phyloP scores from a whole-genome alignment of 2,888 invertebrate species.

The Timandra comae region DNA sequence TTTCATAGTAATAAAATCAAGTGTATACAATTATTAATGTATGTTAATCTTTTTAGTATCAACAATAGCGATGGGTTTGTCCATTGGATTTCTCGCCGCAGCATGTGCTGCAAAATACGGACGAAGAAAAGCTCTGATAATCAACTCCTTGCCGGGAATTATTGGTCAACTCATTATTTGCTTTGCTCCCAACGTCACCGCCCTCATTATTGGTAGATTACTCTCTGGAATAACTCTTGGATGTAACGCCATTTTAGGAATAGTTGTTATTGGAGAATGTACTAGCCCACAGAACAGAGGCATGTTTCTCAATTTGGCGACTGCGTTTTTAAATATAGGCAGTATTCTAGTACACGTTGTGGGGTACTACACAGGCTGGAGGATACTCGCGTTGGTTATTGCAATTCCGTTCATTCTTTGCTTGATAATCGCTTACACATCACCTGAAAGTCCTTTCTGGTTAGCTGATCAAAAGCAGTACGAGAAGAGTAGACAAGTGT shows the following conservation, averaged over 20 bases:
- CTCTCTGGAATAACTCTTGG: conserved; percentile 25
- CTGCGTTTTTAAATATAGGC: conserved; percentile 18
- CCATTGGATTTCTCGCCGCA: background rate
- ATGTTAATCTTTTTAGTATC: too few relatives aligned
- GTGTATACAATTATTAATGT: conserved; percentile 1
- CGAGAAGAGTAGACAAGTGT: conserved; percentile 22
- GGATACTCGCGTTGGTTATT: conserved; percentile 24
- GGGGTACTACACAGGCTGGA: conserved; percentile 26
- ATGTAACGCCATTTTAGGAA: conserved; percentile 21
- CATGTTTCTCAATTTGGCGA: conserved; percentile 26
- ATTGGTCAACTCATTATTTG: conserved; percentile 26
- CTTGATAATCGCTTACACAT: conserved; percentile 19
- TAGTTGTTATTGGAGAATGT: conserved; percentile 29
- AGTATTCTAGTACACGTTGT: conserved; percentile 23
- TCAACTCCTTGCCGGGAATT: conserved; percentile 14
- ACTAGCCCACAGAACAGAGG: conserved; percentile 26
- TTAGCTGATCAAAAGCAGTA: conserved; percentile 20
- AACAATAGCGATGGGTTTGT: conserved; percentile 7
- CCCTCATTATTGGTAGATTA: conserved; percentile 27
- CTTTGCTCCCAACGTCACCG: conserved; percentile 22
- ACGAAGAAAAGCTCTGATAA: conserved; percentile 5
- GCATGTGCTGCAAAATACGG: conserved; percentile 4
- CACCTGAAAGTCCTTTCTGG: conserved; percentile 32
- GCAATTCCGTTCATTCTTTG: conserved; percentile 18
- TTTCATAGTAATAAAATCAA: too few relatives aligned